phyloP scores from a whole-genome alignment of 2,113 vertebrate genomes.

The Halichoerus grypus region DNA sequence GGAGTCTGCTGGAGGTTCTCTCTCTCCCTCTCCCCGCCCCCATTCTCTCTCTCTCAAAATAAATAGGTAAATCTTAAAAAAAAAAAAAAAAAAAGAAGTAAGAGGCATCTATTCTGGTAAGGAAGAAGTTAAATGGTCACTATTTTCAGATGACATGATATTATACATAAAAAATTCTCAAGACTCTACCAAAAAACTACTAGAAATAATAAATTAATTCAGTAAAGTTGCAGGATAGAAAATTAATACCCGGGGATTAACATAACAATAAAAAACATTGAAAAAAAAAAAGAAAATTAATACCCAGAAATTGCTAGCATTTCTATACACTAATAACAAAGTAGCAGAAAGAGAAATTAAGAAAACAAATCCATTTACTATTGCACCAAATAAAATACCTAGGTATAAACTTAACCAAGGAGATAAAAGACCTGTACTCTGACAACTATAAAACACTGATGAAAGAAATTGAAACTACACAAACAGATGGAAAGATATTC shows the following conservation, averaged over 20 bases:
- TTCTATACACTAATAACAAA: not conserved
- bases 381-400: not conserved
- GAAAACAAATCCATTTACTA: not conserved
- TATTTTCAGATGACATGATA: not conserved
- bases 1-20: not conserved
- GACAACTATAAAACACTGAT: not conserved
- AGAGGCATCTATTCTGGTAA: not conserved
- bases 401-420: not conserved
- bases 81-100: not conserved
- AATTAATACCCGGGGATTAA: too few species aligned
- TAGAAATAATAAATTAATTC: not conserved
- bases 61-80: not conserved
- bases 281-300: not conserved
- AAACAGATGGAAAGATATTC: not conserved
- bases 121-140: not conserved
- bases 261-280: too few species aligned
- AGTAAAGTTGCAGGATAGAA: not conserved
- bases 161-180: not conserved
- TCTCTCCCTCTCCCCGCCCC: not conserved
- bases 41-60: not conserved
- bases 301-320: not conserved
- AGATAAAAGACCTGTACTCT: not conserved
- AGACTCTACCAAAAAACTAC: not conserved
- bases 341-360: not conserved
- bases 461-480: not conserved